Evolutionary conservation across 2,888 invertebrate genomes (phyloP).

Genomic region (Lasioglossum marginatum): DNA sequence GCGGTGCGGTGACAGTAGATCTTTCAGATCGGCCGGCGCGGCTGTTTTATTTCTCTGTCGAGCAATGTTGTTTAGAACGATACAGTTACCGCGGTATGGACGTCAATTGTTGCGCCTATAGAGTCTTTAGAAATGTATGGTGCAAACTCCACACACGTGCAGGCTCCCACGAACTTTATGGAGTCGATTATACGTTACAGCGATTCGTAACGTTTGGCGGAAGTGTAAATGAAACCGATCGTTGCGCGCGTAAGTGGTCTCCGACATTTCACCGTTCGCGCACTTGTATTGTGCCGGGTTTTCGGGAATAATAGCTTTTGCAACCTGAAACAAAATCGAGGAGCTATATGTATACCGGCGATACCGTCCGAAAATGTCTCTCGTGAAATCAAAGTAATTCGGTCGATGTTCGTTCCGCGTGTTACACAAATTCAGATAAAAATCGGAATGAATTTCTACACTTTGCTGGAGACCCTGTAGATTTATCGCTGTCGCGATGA

Average conservation of each 20-base stretch:
- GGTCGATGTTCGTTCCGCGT: background rate
- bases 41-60: background rate
- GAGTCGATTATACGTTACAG: slow-evolving; percentile 6
- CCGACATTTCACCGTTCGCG: background rate
- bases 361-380: background rate
- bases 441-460: background rate
- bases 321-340: background rate
- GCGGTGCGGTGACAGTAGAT: background rate
- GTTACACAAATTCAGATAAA: background rate
- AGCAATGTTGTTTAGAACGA: background rate
- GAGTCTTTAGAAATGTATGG: slow-evolving; percentile 9
- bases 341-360: too few relatives aligned
- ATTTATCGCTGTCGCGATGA: background rate
- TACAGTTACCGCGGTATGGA: background rate
- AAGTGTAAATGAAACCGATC: slow-evolving; percentile 3
- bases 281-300: background rate
- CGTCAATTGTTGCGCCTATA: slow-evolving; percentile 11
- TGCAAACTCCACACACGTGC: slow-evolving; percentile 2
- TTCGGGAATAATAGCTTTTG: background rate
- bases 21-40: background rate
- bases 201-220: background rate
- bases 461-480: background rate
- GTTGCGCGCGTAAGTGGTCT: background rate
- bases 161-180: slow-evolving; percentile 6
- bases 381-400: background rate